These are phyloP conservation scores for Oryzaephilus surinamensis DNA, from an alignment of 1,140 invertebrate genomes.

Conservation along the genomic window DNA sequence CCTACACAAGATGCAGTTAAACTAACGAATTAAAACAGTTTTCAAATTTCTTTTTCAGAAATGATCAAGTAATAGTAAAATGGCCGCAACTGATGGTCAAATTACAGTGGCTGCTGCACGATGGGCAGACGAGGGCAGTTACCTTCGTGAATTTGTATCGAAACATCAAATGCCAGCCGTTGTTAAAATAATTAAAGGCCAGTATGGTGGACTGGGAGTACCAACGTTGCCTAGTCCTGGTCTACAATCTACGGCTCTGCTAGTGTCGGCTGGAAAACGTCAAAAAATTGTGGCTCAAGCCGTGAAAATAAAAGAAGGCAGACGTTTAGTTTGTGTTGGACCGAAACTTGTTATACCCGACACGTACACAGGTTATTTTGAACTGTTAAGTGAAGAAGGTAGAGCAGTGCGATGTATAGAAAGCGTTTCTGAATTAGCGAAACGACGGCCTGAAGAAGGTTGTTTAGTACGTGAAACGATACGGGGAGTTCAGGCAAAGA, in stretches of 20 bases:
- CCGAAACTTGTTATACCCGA: conserved; percentile 81
- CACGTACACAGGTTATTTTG: conserved; percentile 84
- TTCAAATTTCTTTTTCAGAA: conserved; percentile 23
- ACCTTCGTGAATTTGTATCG: conserved; percentile 67
- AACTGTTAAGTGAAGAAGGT: conserved; percentile 87
- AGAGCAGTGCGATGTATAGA: conserved; percentile 80
- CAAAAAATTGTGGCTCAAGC: conserved; percentile 82
- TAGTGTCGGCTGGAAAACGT: conserved; percentile 70
- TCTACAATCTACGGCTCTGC: conserved; percentile 70
- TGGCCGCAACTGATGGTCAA: conserved; percentile 78
- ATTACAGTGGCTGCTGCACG: conserved; percentile 71
- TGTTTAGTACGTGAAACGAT: conserved; percentile 79
- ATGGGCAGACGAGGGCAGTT: conserved; percentile 71
- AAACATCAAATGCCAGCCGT: conserved; percentile 73
- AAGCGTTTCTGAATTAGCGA: conserved; percentile 69
- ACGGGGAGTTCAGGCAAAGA: conserved; percentile 63
- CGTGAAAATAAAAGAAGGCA: conserved; percentile 81
- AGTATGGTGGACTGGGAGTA: conserved; percentile 79
- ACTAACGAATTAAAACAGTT: conserved; percentile 1
- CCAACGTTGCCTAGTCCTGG: conserved; percentile 73
- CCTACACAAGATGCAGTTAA: conserved; percentile 1
- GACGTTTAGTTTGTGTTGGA: conserved; percentile 62
- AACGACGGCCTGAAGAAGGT: conserved; percentile 60
- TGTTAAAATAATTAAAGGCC: conserved; percentile 84
- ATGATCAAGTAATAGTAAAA: conserved; percentile 35